Evolutionary conservation across 2,888 invertebrate genomes (phyloP), one percentile per base, ranked within the genome.

Genomic region (Holacanthella duospinosa): DNA sequence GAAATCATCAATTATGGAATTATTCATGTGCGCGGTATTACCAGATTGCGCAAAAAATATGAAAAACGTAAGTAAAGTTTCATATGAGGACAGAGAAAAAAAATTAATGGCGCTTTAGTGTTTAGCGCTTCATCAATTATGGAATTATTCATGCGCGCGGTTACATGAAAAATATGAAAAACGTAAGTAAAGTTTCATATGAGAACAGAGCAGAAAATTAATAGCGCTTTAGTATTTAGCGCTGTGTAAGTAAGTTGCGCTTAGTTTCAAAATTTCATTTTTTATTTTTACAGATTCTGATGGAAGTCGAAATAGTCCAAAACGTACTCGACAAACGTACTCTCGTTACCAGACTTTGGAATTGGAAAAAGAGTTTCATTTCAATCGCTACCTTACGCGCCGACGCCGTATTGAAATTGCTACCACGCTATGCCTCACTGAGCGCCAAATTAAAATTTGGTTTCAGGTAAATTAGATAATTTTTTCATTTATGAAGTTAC

Each of bases 341-440:
- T 77, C 77, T 25, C 73, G 78, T 27, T 76, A 76, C 72, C 78
- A 78, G 66, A 78, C 78, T 29, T 69, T 78, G 69, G 78, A 78
- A 65, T 67, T 77, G 73, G 81, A 81, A 73, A 81, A 81, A 71
- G 81, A 81, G 72, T 81, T 81, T 69, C 80, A 81, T 74, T 81
- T 77, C 74, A 81, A 80, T 75, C 77, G 78, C 64, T 81, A 81
- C 73, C 75, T 81, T 63, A 81, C 80, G 2, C 74, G 81, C 36
- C 71, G 80, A 57, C 74, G 81, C 44, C 73, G 81, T 54, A 78
- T 81, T 36, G 81, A 81, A 71, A 80, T 81, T 57, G 80, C 81
- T 3, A 79, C 80, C 72, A 74, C 77, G 29, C 76, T 81, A 26
- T 77, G 79, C 67, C 76, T 81, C 64, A 78, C 79, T 19, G 81